Evolutionary conservation across 1,140 invertebrate species (phyloP), one percentile per base, ranked within the genome.

Genomic region (Anadara kagoshimensis): DNA sequence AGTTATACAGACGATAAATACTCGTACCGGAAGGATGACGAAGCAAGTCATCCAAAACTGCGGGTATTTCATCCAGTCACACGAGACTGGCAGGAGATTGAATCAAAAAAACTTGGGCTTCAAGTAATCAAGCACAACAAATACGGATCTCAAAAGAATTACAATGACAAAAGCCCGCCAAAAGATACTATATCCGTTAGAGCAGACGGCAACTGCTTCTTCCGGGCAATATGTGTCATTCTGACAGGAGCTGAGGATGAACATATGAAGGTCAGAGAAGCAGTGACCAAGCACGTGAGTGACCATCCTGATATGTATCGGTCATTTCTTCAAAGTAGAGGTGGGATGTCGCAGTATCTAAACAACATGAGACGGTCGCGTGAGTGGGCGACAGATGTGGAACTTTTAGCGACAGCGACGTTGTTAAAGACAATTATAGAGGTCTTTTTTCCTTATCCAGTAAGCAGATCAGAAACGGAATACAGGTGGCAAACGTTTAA

Each of bases 331-430:
- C 68, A 70, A 53, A 81, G 79, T 67, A 58, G 79, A 26, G 79
- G 79, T 53, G 79, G 79, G 10, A 81, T 81, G 79, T 65, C 47
- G 14, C 74, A 78, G 14, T 81, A 81, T 29, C 67, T 78, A 10
- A 56, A 53, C 5, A 77, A 65, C 41, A 81, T 81, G 79, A 73
- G 72, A 20, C 51, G 72, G 49, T 64, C 76, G n/a, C 57, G 76
- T 5, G 79, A 81, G 44, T 81, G 79, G 79, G 79, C 79, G 18
- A 81, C 79, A 1, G 79, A 81, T 59, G 76, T 75, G 0, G 79
- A 81, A 65, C 78, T 81, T 57, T 61, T 81, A 26, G 79, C 79
- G 8, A 73, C 79, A 18, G 79, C 79, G 12, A 81, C 79, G 3
- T 70, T 78, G 56, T 53, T 81, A 16, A 69, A 75, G 51, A 76